A percentile compares a stretch with the other conserved stretches of the same genome.
These are phyloP conservation scores for Scaptomyza cyrtandrae DNA, from an alignment of 2,888 invertebrate genomes.

Conservation along the genomic window DNA sequence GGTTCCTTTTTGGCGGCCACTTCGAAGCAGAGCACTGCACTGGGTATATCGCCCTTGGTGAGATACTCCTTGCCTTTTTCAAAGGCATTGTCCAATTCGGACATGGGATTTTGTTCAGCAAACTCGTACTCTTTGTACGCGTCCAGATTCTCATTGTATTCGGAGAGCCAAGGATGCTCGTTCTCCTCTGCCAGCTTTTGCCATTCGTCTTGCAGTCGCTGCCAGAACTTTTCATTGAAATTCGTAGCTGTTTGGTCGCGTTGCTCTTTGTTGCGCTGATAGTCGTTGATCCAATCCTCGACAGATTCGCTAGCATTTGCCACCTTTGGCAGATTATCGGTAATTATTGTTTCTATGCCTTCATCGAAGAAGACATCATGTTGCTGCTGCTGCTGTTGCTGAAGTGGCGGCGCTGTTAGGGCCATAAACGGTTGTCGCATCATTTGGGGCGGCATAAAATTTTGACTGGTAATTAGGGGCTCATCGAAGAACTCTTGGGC, in stretches of 20 bases:
- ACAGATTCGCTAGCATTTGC: conserved; percentile 52
- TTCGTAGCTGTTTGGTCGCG: conserved; percentile 88
- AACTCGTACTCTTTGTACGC: conserved; percentile 86
- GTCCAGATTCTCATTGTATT: conserved; percentile 87
- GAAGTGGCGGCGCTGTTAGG: conserved; percentile 25
- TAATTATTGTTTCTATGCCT: conserved; percentile 61
- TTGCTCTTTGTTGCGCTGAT: conserved; percentile 86
- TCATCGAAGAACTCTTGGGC: conserved; percentile 82
- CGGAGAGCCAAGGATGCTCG: conserved; percentile 90
- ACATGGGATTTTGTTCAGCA: conserved; percentile 92
- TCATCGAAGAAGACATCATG: conserved; percentile 63
- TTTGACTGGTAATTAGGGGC: conserved; percentile 41
- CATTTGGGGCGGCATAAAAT: conserved; percentile 43
- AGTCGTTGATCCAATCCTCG: conserved; percentile 85
- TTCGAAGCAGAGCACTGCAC: conserved; percentile 98
- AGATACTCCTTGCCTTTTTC: conserved; percentile 94
- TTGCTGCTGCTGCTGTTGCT: conserved; percentile 16
- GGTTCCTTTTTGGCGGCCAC: conserved; percentile 94
- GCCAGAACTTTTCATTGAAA: conserved; percentile 87
- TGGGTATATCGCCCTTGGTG: conserved; percentile 95
- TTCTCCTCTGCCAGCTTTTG: conserved; percentile 88
- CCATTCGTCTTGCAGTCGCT: conserved; percentile 90
- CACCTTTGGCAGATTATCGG: conserved; percentile 56
- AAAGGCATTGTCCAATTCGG: conserved; percentile 90
- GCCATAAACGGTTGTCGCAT: conserved; percentile 48